phyloP scores from a whole-genome alignment of 2,888 invertebrate species.

The Apotomis betuletana region DNA sequence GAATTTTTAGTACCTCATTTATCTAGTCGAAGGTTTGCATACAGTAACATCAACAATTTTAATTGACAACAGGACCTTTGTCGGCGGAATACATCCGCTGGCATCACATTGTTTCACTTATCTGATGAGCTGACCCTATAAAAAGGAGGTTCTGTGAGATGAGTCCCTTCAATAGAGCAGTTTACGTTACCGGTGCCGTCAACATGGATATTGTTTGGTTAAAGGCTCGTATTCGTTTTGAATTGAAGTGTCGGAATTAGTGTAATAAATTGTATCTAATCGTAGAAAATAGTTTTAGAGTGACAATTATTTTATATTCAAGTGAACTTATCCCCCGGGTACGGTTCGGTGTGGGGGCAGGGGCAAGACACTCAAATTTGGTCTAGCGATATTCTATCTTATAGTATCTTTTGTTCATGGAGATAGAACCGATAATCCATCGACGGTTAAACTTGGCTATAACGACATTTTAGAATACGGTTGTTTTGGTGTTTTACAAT shows the following conservation, averaged over 20 bases:
- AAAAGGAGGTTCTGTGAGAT: conserved; percentile 58
- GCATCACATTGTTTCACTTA: conserved; percentile 69
- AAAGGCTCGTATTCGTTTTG: conserved; percentile 55
- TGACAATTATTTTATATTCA: neutral
- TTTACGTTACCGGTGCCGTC: conserved; percentile 52
- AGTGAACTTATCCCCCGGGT: no score
- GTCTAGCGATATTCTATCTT: no score
- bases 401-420: no score
- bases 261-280: neutral
- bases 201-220: conserved; percentile 61
- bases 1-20: conserved; percentile 49
- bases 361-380: no score
- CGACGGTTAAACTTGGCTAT: no score
- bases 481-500: no score
- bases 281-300: neutral
- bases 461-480: no score
- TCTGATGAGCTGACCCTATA: conserved; percentile 71
- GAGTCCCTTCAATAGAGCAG: conserved; percentile 58
- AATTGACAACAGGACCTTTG: conserved; percentile 75
- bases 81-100: conserved; percentile 66
- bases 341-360: no score
- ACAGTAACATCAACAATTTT: conserved; percentile 65
- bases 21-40: conserved; percentile 59
- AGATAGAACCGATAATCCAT: no score
- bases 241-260: neutral